Evolutionary conservation across 2,797 vertebrate genomes (phyloP).

Genomic region (Sciaenops ocellatus): DNA sequence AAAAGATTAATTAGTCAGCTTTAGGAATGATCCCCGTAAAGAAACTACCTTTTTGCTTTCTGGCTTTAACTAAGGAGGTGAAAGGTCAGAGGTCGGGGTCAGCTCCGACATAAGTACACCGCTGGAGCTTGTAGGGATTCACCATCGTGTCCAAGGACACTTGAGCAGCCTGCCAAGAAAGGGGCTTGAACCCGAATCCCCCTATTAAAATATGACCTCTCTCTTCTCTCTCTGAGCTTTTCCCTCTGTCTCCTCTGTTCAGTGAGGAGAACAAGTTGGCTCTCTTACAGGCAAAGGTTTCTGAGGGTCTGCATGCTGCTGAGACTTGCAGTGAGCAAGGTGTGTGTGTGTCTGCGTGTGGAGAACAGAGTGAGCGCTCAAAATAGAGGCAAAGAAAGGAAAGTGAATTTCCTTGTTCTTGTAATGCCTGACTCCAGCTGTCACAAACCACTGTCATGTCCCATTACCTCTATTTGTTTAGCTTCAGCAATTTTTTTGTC

Average conservation of each 20-base stretch:
- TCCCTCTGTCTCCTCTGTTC: slow-evolving; percentile 15
- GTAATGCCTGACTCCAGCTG: slow-evolving; percentile 59
- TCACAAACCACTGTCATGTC: slow-evolving; percentile 69
- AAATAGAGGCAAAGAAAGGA: slow-evolving; percentile 59
- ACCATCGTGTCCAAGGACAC: slow-evolving; percentile 20
- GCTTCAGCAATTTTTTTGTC: slow-evolving; percentile 15
- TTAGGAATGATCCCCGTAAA: neutral
- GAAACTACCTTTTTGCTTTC: neutral
- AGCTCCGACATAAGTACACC: neutral
- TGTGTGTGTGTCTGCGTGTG: slow-evolving; percentile 43
- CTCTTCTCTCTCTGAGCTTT: slow-evolving; percentile 23
- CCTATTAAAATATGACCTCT: slow-evolving; percentile 42
- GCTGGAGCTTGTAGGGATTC: slow-evolving; percentile 18
- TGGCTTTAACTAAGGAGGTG: neutral
- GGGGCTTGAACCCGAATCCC: slow-evolving; percentile 47
- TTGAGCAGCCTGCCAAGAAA: slow-evolving; percentile 32
- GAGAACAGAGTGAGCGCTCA: slow-evolving; percentile 63
- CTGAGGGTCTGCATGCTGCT: slow-evolving; percentile 50
- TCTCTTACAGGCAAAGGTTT: slow-evolving; percentile 52
- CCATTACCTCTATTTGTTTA: slow-evolving; percentile 59
- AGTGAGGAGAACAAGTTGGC: slow-evolving; percentile 17
- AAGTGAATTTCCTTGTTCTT: slow-evolving; percentile 77
- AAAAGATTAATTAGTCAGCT: neutral
- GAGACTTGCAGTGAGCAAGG: slow-evolving; percentile 40
- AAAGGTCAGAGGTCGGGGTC: slow-evolving; percentile 29